Evolutionary conservation across 2,113 vertebrate species (phyloP), one percentile per base, ranked within the genome.

Genomic region (Corynorhinus townsendii): DNA sequence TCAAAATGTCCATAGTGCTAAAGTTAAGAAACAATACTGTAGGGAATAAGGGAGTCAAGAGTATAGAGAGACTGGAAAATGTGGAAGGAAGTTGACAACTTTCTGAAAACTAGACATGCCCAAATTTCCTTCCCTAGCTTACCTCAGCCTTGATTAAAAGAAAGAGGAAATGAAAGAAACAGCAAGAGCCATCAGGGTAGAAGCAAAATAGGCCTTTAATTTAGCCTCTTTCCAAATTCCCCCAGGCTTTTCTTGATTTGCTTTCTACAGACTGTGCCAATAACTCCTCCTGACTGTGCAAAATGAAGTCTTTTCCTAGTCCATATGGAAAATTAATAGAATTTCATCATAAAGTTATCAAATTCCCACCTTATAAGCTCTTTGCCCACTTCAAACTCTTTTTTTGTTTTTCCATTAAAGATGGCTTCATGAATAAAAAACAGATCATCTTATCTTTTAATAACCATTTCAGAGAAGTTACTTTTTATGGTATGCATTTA

Each of bases 81-180:
- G 64, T 68, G 56, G 68, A 89, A 71, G 75, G 45, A 95, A 87
- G 49, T 1, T 88, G 40, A 89, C 35, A 81, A 92, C 33, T 43
- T 66, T 83, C 35, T 81, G 35, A 93, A 95, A 95, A 90, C n/a
- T 15, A 52, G 20, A 88, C 54, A 40, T 71, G 66, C 66, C 38
- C n/a, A 2, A 43, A 79, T 64, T 89, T 95, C 81, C 81, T 89
- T 89, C n/a, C 59, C 59, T 90, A 77, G 47, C 19, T 62, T 45
- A 88, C 72, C 76, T 72, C 49, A 92, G 54, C 14, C 71, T 91
- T 84, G 54, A 91, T 86, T 80, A 91, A 84, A 93, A 90, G 33
- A 92, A 87, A 95, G 71, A 91, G 75, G 84, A 87, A 95, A 95
- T 75, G 90, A 89, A 85, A 95, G 30, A 90, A 89, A 83, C 17